phyloP scores from a whole-genome alignment of 2,888 invertebrate genomes.

The Toxonevra muliebris region DNA sequence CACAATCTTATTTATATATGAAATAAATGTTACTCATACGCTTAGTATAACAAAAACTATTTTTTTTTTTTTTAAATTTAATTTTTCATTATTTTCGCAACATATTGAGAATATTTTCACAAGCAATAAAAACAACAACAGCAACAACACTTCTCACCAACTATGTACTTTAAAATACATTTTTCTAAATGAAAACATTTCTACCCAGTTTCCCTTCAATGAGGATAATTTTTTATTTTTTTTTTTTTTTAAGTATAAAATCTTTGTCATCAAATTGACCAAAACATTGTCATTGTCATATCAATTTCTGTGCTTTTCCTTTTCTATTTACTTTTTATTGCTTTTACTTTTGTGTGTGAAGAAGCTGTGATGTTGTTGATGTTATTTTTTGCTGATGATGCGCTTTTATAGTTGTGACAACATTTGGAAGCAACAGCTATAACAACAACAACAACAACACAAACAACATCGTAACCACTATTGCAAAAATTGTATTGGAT shows the following conservation, averaged over 20 bases:
- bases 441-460: conserved; percentile 12
- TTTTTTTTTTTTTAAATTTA: too few relatives aligned
- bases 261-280: conserved; percentile 31
- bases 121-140: too few relatives aligned
- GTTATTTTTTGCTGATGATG: conserved; percentile 25
- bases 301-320: conserved; percentile 43
- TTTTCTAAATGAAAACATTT: too few relatives aligned
- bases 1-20: too few relatives aligned
- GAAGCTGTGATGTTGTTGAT: conserved; percentile 7
- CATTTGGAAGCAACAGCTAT: conserved; percentile 8
- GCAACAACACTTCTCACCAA: too few relatives aligned
- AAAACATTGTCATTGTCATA: conserved; percentile 45
- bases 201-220: too few relatives aligned
- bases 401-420: conserved; percentile 6
- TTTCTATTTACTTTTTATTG: conserved; percentile 10
- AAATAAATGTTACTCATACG: too few relatives aligned
- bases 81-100: too few relatives aligned
- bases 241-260: not conserved
- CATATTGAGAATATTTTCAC: too few relatives aligned
- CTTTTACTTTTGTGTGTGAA: conserved; percentile 6
- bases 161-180: too few relatives aligned
- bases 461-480: conserved; percentile 41
- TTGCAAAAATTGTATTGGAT: conserved; percentile 57
- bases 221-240: too few relatives aligned
- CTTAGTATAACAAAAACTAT: too few relatives aligned